Conservation (phyloP, 2,113 vertebrate species). For the Brachirus orientalis region DNA sequence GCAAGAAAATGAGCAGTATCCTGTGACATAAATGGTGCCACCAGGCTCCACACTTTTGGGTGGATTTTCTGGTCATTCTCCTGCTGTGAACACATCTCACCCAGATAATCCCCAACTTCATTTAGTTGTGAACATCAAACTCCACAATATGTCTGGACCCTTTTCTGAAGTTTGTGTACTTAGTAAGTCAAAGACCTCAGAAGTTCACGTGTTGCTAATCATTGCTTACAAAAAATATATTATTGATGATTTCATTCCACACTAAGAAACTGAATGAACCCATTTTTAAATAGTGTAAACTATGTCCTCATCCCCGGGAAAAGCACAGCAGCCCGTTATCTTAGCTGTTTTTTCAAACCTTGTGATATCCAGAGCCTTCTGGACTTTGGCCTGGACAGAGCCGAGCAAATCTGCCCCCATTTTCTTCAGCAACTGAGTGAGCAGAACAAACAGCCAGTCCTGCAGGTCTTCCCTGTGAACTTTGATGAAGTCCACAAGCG, state of each 20-base stretch:
- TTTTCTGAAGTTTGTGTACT: too few relatives aligned
- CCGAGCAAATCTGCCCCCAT: constrained; percentile 98
- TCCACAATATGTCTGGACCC: too few relatives aligned
- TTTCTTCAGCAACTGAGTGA: constrained; percentile 97
- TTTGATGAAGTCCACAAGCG: constrained; percentile 95
- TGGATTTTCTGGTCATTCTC: too few relatives aligned
- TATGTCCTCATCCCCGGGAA: background rate
- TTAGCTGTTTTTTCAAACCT: constrained; percentile 79
- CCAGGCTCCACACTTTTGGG: too few relatives aligned
- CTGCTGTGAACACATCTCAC: too few relatives aligned
- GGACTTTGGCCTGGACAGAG: constrained; percentile 98
- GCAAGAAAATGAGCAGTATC: too few relatives aligned
- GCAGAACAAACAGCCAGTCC: constrained; percentile 98
- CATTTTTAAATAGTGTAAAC: background rate
- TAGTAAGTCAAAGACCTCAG: too few relatives aligned
- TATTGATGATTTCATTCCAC: background rate
- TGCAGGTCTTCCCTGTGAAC: constrained; percentile 97
- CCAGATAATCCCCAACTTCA: too few relatives aligned
- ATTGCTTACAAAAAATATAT: too few relatives aligned
- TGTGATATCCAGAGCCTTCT: constrained; percentile 96
- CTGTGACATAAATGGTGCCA: too few relatives aligned
- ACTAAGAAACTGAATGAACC: background rate
- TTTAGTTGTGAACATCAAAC: too few relatives aligned
- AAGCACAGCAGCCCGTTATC: background rate
- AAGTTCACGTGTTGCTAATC: too few relatives aligned